A percentile compares a stretch with the other conserved stretches of the same genome.
phyloP scores from a whole-genome alignment of 1,140 invertebrate genomes.

The Matsumurasca onukii region DNA sequence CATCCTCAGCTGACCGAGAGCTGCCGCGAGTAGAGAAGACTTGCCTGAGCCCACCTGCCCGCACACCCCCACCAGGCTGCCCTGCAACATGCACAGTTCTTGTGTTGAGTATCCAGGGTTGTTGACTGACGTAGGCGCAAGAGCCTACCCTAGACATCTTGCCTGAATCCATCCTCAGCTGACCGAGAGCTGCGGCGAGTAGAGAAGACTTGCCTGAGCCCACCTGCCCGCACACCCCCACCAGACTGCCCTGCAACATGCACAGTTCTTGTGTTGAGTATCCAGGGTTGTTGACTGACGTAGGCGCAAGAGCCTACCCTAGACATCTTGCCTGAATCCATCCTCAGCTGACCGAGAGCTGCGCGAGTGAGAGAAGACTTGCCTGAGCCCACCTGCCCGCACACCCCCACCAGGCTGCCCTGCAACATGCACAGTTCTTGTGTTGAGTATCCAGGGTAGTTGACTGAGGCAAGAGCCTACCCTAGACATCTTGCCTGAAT shows the following conservation, averaged over 20 bases:
- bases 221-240: constrained; percentile 72
- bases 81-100: too few relatives aligned
- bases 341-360: constrained; percentile 61
- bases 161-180: constrained; percentile 54
- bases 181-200: constrained; percentile 67
- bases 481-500: constrained; percentile 54
- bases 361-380: constrained; percentile 74
- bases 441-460: constrained; percentile 67
- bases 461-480: constrained; percentile 63
- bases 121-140: constrained; percentile 67
- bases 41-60: constrained; percentile 81
- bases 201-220: constrained; percentile 80
- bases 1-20: constrained; percentile 61
- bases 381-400: constrained; percentile 76
- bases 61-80: constrained; percentile 67
- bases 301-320: constrained; percentile 62
- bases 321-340: constrained; percentile 53
- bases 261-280: constrained; percentile 65
- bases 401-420: constrained; percentile 68
- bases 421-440: too few relatives aligned
- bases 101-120: too few relatives aligned
- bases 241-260: constrained; percentile 59
- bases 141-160: constrained; percentile 56
- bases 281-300: constrained; percentile 68
- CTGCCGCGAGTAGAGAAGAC: constrained; percentile 67